Conservation (phyloP, 2,113 vertebrate species). For the Isichthys henryi region DNA sequence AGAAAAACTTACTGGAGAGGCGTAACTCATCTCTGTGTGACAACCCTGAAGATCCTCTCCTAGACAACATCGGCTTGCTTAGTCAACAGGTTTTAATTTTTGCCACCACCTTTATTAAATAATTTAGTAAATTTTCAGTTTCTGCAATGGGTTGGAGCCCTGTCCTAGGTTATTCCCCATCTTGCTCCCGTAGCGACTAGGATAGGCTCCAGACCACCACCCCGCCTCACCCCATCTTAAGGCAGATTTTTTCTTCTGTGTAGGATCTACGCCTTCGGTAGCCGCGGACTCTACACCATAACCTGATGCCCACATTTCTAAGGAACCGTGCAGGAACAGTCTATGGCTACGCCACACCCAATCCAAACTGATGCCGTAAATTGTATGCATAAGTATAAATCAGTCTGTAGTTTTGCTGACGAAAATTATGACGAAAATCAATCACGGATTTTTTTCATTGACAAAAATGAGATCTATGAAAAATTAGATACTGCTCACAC, state of each 20-base stretch:
- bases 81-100: neutral
- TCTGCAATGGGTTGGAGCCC: neutral
- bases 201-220: neutral
- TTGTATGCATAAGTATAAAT: neutral
- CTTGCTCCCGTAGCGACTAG: neutral
- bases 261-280: neutral
- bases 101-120: neutral
- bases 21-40: neutral
- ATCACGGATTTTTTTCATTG: neutral
- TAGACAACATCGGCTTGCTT: neutral
- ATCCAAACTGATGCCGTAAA: neutral
- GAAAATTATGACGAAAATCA: neutral
- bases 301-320: neutral
- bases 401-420: neutral
- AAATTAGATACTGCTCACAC: neutral
- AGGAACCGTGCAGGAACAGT: neutral
- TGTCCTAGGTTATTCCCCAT: neutral
- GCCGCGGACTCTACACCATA: neutral
- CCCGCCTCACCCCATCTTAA: neutral
- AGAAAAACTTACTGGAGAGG: neutral
- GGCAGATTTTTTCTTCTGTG: neutral
- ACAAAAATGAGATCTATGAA: neutral
- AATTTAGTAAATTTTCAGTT: neutral
- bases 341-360: neutral
- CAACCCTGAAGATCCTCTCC: neutral